Evolutionary conservation across 2,113 vertebrate species (phyloP), one percentile per base, ranked within the genome.

Genomic region (Ophthalmolycus amberensis): DNA sequence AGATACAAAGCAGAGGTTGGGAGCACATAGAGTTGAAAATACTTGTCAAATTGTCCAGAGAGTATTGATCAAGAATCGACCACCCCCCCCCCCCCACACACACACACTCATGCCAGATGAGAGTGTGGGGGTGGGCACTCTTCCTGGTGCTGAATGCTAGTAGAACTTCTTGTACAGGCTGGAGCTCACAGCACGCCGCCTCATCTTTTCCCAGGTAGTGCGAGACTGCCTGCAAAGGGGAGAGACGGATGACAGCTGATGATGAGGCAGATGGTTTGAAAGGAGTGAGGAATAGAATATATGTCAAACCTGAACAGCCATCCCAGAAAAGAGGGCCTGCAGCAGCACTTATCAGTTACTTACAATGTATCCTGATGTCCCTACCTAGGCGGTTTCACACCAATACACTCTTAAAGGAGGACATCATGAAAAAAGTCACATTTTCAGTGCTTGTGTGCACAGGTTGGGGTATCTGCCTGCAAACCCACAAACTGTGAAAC

Each of bases 21-120:
- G 80, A 79, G 56, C 85, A 79, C 71, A 58, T 34, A 62, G 83
- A 85, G 83, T 77, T 83, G 81, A 89, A 84, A 90, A 84, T 75
- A 71, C 85, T 89, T 92, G 89, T 86, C 90, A 89, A 88, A 88
- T 90, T 87, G 89, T 86, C 84, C 72, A 44, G 52, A 77, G 80
- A 37, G 37, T 68, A 90, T 86, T 56, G 89, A 92, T 86, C 70
- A 25, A 12, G 22, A 37, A 92, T 92, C 1, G 77, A 90, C 86
- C 60, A 9, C 32, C 58, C 18, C 38, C n/a, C 32, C 29, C 32
- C 32, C 3, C 29, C 2, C 29, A 29, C 29, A 29, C 29, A 29
- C 29, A 29, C 38, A 66, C 62, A 65, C 60, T 69, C 67, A 27
- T 3, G 37, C 5, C 52, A 48, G 58, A 79, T 46, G 64, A 67